Percentiles rank a stretch among this genome's conserved stretches.
These are phyloP conservation scores for Tetragnatha versicolor DNA, from an alignment of 1,140 invertebrate species.

Conservation along the genomic window DNA sequence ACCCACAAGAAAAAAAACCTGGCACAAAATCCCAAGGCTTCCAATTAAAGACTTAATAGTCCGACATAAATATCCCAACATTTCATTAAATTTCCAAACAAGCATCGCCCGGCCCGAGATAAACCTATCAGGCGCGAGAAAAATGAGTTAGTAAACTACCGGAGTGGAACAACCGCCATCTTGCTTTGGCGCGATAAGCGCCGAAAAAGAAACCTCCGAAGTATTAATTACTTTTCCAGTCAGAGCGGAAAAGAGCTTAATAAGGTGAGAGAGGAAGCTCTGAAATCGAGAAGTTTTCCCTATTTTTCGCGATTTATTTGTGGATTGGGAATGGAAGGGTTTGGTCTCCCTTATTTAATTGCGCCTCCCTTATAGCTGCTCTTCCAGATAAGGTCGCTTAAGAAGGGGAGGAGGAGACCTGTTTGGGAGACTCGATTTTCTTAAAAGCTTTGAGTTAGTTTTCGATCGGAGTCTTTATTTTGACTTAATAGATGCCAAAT, in stretches of 20 bases:
- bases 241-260: slow-evolving; percentile 45
- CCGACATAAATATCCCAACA: slow-evolving; percentile 33
- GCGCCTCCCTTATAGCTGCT: too few species aligned
- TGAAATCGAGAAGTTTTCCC: slow-evolving; percentile 1
- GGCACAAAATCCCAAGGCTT: neutral
- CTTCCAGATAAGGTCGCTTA: too few species aligned
- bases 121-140: slow-evolving; percentile 5
- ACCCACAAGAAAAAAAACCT: neutral
- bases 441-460: too few species aligned
- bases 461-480: too few species aligned
- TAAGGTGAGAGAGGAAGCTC: neutral
- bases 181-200: slow-evolving; percentile 45
- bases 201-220: slow-evolving; percentile 23
- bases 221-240: slow-evolving; percentile 49
- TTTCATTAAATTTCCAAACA: slow-evolving; percentile 47
- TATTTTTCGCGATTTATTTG: slow-evolving; percentile 23
- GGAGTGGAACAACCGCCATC: slow-evolving; percentile 45
- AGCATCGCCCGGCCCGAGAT: slow-evolving; percentile 13
- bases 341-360: neutral
- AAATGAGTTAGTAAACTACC: slow-evolving; percentile 31
- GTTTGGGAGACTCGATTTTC: too few species aligned
- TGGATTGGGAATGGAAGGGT: neutral
- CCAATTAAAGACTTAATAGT: slow-evolving; percentile 39
- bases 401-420: too few species aligned
- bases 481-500: too few species aligned